phyloP scores from a whole-genome alignment of 2,888 invertebrate species.

The Coleophora deauratella region DNA sequence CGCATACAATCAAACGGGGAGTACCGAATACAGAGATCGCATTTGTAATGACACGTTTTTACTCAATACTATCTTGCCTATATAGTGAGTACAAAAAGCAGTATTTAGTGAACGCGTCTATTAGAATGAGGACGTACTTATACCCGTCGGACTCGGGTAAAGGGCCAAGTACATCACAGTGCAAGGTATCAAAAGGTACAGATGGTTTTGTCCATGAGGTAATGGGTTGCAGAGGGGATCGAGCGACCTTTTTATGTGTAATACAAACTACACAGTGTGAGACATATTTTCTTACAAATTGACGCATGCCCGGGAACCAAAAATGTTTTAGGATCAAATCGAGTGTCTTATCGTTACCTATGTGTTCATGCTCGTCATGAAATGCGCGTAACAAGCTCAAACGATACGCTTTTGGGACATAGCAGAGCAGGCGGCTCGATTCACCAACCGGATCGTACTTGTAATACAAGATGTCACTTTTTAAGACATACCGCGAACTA shows the following conservation, averaged over 20 bases:
- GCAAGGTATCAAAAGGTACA: conserved; percentile 8
- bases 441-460: too few species aligned
- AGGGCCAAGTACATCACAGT: conserved; percentile 7
- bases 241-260: not conserved
- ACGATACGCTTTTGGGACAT: too few species aligned
- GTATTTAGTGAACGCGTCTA: conserved; percentile 8
- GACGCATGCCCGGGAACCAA: conserved; percentile 2
- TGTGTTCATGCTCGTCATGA: too few species aligned
- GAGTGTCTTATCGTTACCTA: conserved; percentile 3
- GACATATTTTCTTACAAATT: too few species aligned
- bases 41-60: not conserved
- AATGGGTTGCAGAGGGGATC: conserved; percentile 2
- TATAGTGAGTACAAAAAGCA: conserved; percentile 1
- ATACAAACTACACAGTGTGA: conserved; percentile 3
- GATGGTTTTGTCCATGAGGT: conserved; percentile 7
- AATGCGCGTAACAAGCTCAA: too few species aligned
- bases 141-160: conserved; percentile 3
- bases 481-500: too few species aligned
- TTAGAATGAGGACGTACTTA: conserved; percentile 3
- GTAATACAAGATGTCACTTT: too few species aligned
- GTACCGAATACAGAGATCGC: conserved; percentile 6
- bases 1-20: conserved; percentile 3
- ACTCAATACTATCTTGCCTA: not conserved
- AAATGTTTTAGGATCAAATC: conserved; percentile 7
- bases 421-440: too few species aligned